Evolutionary conservation across 2,888 invertebrate species (phyloP), one percentile per base, ranked within the genome.

Genomic region (Patella pellucida): DNA sequence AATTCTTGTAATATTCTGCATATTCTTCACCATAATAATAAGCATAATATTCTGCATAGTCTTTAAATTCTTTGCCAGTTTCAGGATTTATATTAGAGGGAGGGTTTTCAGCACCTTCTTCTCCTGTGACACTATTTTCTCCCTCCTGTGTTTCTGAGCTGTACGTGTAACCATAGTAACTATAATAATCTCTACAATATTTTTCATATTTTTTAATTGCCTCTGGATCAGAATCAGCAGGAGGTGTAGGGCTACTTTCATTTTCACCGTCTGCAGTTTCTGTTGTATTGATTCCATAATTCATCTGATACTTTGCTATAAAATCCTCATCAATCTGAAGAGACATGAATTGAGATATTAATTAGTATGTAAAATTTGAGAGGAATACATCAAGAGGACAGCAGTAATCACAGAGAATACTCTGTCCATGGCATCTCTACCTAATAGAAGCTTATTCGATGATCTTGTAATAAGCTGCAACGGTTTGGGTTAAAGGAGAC

Each of bases 291-390:
- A 71, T 54, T 9, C 92, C 92, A 92, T 99, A 99, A 87, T 93
- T 96, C 94, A 98, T 95, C 92, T 99, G 98, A 92, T 99, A 99
- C 76, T 93, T 93, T 0, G 98, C 99, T 92, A 99, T 94, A 88
- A 99, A 99, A 85, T 99, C 97, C 86, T 97, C 97, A 92, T 98
- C 97, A 79, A 99, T 94, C 93, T 94, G 89, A 9, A 89, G 80
- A 72, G 23, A n/a, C 68, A 71, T 69, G 71, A 62, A 41, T 41
- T 9, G 9, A 41, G 41, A 41, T 1, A 41, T 41, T 9, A 41
- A 41, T 41, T 41, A 41, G 41, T 41, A 41, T 41, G 41, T 41
- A 41, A 41, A 41, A 3, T 41, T 41, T 41, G 7, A 7, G 7
- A 41, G 41, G 41, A 41, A 41, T 7, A 31, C 4, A 31, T 31